Evolutionary conservation across 2,888 invertebrate species (phyloP).

Genomic region (Agrochola macilenta): DNA sequence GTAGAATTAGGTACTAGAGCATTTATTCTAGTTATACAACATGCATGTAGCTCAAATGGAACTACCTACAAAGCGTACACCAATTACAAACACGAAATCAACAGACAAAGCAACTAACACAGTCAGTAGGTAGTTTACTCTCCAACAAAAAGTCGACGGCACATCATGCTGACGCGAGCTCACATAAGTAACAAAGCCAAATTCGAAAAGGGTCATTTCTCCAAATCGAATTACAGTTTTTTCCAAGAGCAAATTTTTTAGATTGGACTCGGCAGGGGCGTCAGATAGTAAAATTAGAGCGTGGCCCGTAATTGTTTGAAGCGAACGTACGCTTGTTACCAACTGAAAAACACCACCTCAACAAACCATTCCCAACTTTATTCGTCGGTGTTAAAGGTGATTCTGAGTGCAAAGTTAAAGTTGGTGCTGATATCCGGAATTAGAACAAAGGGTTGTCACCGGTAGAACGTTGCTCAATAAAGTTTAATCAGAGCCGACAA

Average conservation of each 20-base stretch:
- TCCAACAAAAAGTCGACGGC: conserved; percentile 41
- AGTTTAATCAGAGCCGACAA: conserved; percentile 82
- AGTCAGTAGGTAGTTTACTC: conserved; percentile 28
- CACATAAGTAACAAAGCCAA: conserved; percentile 70
- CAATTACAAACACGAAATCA: conserved; percentile 16
- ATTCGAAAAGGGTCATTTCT: conserved; percentile 70
- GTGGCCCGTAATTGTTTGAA: conserved; percentile 80
- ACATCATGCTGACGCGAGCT: conserved; percentile 57
- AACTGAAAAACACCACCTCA: background rate
- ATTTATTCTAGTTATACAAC: background rate
- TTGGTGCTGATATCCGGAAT: conserved; percentile 76
- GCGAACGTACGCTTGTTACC: conserved; percentile 71
- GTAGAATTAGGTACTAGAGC: background rate
- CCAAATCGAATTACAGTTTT: conserved; percentile 78
- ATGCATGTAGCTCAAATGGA: conserved; percentile 2
- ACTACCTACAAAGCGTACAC: conserved; percentile 16
- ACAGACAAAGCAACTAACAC: conserved; percentile 12
- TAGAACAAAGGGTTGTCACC: conserved; percentile 85
- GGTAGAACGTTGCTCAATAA: conserved; percentile 81
- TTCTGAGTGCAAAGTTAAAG: conserved; percentile 44
- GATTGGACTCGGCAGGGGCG: conserved; percentile 72
- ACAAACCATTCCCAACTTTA: conserved; percentile 55
- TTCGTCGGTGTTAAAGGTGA: conserved; percentile 45
- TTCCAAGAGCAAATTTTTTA: conserved; percentile 74
- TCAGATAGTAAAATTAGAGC: conserved; percentile 83